Evolutionary conservation across 2,888 invertebrate species (phyloP).

Genomic region (Drosophila colorata): DNA sequence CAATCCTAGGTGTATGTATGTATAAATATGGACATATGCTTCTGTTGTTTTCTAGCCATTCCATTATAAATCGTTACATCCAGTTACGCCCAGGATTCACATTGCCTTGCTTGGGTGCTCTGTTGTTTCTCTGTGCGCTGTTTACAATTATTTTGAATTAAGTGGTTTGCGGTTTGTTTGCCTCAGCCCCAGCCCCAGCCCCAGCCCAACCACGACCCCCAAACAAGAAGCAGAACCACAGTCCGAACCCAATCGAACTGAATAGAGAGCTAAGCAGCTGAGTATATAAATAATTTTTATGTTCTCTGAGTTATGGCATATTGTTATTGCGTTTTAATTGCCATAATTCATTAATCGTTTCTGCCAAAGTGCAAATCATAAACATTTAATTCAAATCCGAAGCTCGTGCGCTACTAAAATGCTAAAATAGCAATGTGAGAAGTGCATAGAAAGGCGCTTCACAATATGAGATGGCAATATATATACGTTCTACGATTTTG

Average conservation of each 20-base stretch:
- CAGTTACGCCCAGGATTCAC: conserved; percentile 67
- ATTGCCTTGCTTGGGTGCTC: conserved; percentile 32
- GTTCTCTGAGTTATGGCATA: conserved; percentile 22
- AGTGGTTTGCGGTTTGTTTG: conserved; percentile 53
- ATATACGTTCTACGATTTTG: too few relatives aligned
- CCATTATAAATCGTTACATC: conserved; percentile 67
- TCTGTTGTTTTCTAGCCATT: conserved; percentile 20
- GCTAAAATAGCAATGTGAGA: not conserved
- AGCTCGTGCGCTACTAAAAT: not conserved
- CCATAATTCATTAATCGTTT: conserved; percentile 34
- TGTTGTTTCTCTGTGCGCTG: conserved; percentile 51
- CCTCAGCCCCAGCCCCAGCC: not conserved
- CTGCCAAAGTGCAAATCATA: not conserved
- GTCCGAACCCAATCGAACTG: conserved; percentile 10
- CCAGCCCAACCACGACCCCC: not conserved
- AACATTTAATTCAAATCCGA: not conserved
- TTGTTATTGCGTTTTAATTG: conserved; percentile 39
- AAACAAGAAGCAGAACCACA: not conserved
- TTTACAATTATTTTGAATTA: conserved; percentile 73
- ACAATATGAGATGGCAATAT: not conserved
- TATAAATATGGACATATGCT: conserved; percentile 1
- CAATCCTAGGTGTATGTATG: not conserved
- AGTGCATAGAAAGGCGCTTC: conserved; percentile 1
- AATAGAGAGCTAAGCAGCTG: conserved; percentile 9
- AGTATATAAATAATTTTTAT: conserved; percentile 48